phyloP scores from a whole-genome alignment of 2,113 vertebrate genomes.

The Heptranchias perlo region DNA sequence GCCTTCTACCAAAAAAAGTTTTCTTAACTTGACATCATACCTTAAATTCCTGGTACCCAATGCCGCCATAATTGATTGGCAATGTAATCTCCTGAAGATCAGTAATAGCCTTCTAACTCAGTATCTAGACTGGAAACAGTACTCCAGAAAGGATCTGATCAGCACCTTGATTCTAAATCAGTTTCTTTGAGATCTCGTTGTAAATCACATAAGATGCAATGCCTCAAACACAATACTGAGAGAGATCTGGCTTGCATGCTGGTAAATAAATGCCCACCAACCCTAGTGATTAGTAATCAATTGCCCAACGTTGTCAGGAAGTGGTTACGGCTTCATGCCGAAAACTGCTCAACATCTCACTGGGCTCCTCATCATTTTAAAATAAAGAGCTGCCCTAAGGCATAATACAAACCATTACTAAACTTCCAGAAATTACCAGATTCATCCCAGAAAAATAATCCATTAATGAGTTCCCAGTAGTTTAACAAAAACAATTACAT shows the following conservation, averaged over 20 bases:
- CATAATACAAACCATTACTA: not conserved
- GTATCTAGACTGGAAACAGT: no score
- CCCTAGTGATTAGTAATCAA: not conserved
- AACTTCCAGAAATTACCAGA: not conserved
- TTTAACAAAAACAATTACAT: not conserved
- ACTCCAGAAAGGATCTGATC: no score
- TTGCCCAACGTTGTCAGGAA: not conserved
- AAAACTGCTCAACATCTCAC: not conserved
- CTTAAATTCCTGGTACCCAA: no score
- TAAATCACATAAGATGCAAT: no score
- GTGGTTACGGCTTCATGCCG: not conserved
- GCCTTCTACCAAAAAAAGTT: no score
- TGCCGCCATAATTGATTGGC: no score
- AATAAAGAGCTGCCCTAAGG: not conserved
- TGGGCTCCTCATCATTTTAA: not conserved
- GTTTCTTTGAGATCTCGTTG: no score
- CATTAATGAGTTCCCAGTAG: not conserved
- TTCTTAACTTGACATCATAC: no score
- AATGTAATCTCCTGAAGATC: no score
- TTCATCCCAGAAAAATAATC: not conserved
- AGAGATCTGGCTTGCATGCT: not conserved
- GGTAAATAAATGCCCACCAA: not conserved
- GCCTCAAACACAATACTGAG: no score
- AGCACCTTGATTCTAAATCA: no score
- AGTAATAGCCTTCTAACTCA: no score